Base-by-base conservation (phyloP, 2,113 vertebrate species). In the Myrmecophaga tridactyla region DNA sequence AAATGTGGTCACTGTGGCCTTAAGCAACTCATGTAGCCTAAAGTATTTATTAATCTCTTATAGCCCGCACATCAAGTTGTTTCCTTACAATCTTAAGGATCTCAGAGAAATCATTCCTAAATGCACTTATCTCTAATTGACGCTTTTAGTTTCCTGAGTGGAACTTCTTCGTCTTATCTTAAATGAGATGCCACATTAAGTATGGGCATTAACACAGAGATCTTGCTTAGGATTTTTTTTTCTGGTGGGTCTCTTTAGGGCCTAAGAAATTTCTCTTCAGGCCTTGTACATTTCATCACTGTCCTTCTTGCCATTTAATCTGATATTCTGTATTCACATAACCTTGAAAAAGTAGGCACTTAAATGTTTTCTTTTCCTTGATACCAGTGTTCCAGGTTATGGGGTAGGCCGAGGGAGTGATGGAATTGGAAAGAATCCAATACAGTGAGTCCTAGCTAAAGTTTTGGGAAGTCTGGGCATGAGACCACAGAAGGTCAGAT, bases 51-150 rank as follows among this genome's bases (percentile, higher is more conserved):
- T 87, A 75, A 46, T 75, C 43, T 90, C 46, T 60, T 56, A n/a
- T 0, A 46, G 76, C 4, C 25, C 41, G 63, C 62, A 48, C 92
- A 90, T 89, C 92, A 51, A 29, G 27, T 34, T 62, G 75, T 46
- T 53, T 94, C 90, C 92, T 90, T 77, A 75, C n/a, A 81, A 43
- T 85, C 77, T 60, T 83, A 53, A 94, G 56, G 41, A 76, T 93
- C 53, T n/a, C 76, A 63, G 82, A 90, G 86, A 90, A 93, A 29
- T 36, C 76, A 92, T 62, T 48, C 31, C 80, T 70, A 56, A 90
- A 78, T 83, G 90, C 96, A 96, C 92, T 96, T 83, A 92, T 75
- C 90, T 89, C 96, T 95, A 95, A 96, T 76, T 77, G 95, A 85
- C 14, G 73, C 67, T 69, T 43, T 88, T 15, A 78, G 93, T 17